Base-by-base conservation (phyloP, 2,888 invertebrate genomes). In the Mesodorylaimus sp. region DNA sequence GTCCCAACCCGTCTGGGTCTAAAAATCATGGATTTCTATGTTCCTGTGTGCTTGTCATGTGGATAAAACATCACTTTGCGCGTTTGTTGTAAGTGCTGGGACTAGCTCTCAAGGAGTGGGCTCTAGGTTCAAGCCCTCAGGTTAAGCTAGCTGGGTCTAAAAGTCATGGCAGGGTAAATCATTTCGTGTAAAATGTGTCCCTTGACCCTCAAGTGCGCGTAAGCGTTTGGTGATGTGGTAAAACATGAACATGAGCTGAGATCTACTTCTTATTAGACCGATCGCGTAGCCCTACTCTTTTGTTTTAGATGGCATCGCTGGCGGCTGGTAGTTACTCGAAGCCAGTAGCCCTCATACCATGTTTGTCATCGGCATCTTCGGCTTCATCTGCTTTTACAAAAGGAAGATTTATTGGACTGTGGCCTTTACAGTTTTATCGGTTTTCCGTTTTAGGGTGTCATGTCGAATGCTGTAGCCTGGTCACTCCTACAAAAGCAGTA, bases 311-410 rank as follows among this genome's bases (percentile, higher is more conserved):
- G 93, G 93, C 95, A 55, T 89, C 89, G 3, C 73, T 97, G 58
- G 89, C 93, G 55, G 93, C 91, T 16, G 83, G 87, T 13, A 89
- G 83, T 70, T 91, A 89, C 85, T 84, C 84, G 25, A 83, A 88
- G 65, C 95, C 95, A 5, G 70, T 95, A 57, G 82, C 86, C 2
- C 71, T 95, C 52, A 81, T 93, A 23, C 95, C 97, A 42, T 95
- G 93, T 65, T 74, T 97, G 29, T 91, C 93, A 0, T 93, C 93
- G 89, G 87, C 88, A n/a, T n/a, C n/a, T 2, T 89, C 93, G 7
- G 95, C 95, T 10, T 84, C 93, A 1, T 79, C 83, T 45, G 91
- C 89, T 42, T 97, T 93, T 68, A 86, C 93, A 32, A 13, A 16
- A 10, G 32, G 16, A 32, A 13, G 16, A 32, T 32, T 10, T 32